phyloP scores from a whole-genome alignment of 2,113 vertebrate genomes.

The Apodemus speciosus region DNA sequence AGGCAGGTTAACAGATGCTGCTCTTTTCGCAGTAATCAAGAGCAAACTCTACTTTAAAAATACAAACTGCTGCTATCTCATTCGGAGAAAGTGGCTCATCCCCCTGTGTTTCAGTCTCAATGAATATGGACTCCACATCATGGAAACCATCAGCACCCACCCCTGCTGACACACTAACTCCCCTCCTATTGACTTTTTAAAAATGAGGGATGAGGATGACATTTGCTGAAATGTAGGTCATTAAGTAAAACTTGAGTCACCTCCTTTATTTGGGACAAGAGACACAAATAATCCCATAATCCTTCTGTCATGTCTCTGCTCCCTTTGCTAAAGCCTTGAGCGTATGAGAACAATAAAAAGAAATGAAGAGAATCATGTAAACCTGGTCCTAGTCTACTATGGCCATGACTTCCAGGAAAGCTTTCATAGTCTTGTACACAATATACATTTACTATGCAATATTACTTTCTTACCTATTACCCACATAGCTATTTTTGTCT shows the following conservation, averaged over 20 bases:
- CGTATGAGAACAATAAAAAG: neutral
- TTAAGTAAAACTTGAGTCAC: neutral
- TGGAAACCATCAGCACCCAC: neutral
- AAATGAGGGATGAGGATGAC: neutral
- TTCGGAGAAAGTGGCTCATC: neutral
- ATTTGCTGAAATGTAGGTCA: neutral
- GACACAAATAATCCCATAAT: neutral
- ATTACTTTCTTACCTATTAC: neutral
- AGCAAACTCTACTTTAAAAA: slow-evolving; percentile 7
- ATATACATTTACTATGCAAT: neutral
- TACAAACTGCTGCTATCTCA: neutral
- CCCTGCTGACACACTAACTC: neutral
- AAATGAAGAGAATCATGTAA: neutral
- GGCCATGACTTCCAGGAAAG: neutral
- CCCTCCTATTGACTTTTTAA: neutral
- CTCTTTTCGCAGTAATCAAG: neutral
- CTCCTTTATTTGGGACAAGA: neutral
- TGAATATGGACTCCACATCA: neutral
- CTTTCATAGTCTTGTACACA: neutral
- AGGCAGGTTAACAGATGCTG: slow-evolving; percentile 42
- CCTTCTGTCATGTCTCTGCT: neutral
- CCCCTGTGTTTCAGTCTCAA: slow-evolving; percentile 6
- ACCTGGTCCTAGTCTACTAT: neutral
- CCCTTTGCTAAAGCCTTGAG: neutral
- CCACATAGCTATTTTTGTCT: neutral